Base-by-base conservation (phyloP, 2,113 vertebrate genomes). In the Stictonetta naevosa region DNA sequence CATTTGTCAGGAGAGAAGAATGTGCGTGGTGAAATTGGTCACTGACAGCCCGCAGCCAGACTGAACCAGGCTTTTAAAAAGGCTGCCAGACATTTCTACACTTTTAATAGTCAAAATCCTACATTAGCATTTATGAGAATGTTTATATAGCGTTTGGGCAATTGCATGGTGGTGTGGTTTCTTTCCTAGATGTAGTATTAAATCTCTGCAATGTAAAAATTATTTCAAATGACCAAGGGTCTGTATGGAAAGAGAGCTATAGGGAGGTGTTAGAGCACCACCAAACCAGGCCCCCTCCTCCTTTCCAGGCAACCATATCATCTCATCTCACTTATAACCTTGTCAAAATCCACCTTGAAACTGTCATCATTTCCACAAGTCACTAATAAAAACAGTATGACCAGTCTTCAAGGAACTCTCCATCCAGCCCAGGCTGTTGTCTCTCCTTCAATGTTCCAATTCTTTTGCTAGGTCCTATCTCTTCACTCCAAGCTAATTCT, bases 51-150 rank as follows among this genome's bases (percentile, higher is more conserved):
- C 90, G 40, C 55, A 53, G 88, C 63, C 56, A 68, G 63, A 58
- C 36, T 90, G 67, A 59, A 82, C 48, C 38, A 26, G 29, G 42
- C 85, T 92, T 90, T 94, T 52, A 44, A 71, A 95, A 93, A 75
- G 53, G 21, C 50, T 87, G 58, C 83, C 82, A 89, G 23, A 42
- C 14, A 3, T 84, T 79, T 73, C 62, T 83, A n/a, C 11, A 17
- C 4, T 72, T 96, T 77, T 86, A 93, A 91, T 83, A 64, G 80
- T 88, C 40, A 63, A 89, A 83, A 86, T 79, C 56, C 60, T 90
- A 34, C 60, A 71, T 92, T 93, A 92, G 52, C 60, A 25, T 92
- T 94, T 92, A 92, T 86, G 75, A 87, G 85, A 93, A 86, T 82
- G 68, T 92, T 95, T 96, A 84, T 73, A 62, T 53, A 81, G 64